Evolutionary conservation across 1,140 invertebrate genomes (phyloP), one percentile per base, ranked within the genome.

Genomic region (Chrysoperla carnea): DNA sequence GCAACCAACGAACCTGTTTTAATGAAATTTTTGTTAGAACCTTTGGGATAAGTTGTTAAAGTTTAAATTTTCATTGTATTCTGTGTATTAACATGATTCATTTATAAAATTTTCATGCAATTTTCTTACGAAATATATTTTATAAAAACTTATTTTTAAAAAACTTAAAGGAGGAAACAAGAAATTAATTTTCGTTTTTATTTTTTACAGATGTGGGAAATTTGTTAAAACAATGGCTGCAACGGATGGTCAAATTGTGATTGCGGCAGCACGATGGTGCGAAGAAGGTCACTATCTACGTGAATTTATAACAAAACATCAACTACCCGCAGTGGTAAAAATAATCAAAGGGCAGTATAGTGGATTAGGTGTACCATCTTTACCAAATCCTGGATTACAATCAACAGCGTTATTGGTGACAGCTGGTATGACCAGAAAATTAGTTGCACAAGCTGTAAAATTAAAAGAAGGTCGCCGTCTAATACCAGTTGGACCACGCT

Each of bases 301-400:
- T 47, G 84, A 90, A 53, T 84, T 85, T 56, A 74, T 84, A 27
- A 69, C 73, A 50, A 86, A 85, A 53, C 72, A 81, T 48, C 71
- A 76, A 37, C 64, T 91, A 40, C 89, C 90, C 7, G 78, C 76
- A 48, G 78, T 93, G 46, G 84, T 83, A 43, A 89, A 88, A 64
- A 85, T 94, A 49, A 80, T 85, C 44, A 90, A 92, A 64, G 89
- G 89, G 42, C 86, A 91, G 57, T 93, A 91, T 66, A 78, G 84
- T 42, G 81, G 81, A 17, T 69, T 93, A 9, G 88, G 88, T 5
- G 83, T 86, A 12, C 84, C 87, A 6, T 84, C 84, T 1, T 60
- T 88, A 13, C 83, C 84, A 12, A 83, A 78, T 46, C 84, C 85
- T 1, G 78, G 81, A 36, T 66, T 89, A 35, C 81, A 88, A 52